Conservation (phyloP, 1,140 invertebrate genomes). For the Pissodes strobi region DNA sequence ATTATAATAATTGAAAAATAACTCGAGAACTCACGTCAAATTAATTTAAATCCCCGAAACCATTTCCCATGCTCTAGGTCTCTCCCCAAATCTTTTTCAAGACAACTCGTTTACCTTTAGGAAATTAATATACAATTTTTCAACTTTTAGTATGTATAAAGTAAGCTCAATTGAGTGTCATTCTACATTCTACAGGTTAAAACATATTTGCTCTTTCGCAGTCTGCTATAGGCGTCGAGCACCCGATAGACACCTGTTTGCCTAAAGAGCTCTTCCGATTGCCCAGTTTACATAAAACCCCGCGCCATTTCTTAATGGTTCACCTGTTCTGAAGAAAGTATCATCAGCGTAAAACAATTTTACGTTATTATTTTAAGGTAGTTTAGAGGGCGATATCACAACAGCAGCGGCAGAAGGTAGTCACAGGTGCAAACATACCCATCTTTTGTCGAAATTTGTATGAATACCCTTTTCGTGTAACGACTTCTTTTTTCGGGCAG, state of each 20-base stretch:
- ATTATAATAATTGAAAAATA: no score
- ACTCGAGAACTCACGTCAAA: no score
- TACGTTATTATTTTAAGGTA: slow-evolving; percentile 3
- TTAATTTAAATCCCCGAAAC: no score
- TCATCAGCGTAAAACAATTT: slow-evolving; percentile 14
- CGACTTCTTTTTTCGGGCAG: neutral
- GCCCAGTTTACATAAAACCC: slow-evolving; percentile 3
- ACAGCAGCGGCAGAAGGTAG: neutral
- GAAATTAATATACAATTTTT: no score
- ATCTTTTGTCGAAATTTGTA: slow-evolving; percentile 4
- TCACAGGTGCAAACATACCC: neutral
- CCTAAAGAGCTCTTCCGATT: neutral
- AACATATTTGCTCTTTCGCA: neutral
- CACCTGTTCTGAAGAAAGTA: slow-evolving; percentile 9
- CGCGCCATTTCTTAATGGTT: neutral
- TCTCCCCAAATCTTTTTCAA: no score
- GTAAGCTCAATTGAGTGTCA: no score
- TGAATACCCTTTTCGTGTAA: neutral
- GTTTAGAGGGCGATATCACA: slow-evolving; percentile 1
- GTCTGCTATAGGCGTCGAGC: neutral
- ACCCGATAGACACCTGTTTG: neutral
- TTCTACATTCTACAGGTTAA: neutral
- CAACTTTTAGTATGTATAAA: no score
- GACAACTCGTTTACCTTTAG: no score
- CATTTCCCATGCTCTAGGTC: no score